Evolutionary conservation across 2,113 vertebrate genomes (phyloP), one percentile per base, ranked within the genome.

Genomic region (Ictidomys tridecemlineatus): DNA sequence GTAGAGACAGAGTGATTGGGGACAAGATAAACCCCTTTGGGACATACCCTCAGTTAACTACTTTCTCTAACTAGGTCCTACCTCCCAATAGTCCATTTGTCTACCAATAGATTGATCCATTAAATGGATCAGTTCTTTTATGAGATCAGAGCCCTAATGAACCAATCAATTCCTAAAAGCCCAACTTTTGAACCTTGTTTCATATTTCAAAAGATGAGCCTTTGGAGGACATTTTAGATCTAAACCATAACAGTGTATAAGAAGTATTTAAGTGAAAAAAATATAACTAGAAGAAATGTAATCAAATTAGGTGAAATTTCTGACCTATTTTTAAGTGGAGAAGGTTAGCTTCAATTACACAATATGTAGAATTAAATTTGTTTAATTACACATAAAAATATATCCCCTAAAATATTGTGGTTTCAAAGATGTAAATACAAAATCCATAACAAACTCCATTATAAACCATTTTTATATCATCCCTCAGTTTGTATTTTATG

Each of bases 381-480:
- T 92, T 82, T 90, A 80, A 65, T 65, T 94, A 70, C 80, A 79
- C 13, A 58, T 53, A 84, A 45, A 65, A 84, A 37, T 4, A 32
- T n/a, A 63, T 34, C 1, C 32, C 93, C 18, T 74, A 87, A 97
- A 78, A 82, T 83, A 39, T 32, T 53, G 18, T 24, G 87, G 26
- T 93, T 76, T 80, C 65, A 89, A 91, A 82, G n/a, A 70, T 63
- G 0, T 74, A 94, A 93, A 17, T 14, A 77, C 20, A 72, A 91
- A 95, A 85, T 34, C 3, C 24, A 56, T 76, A 51, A 32, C 74
- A 76, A 85, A 51, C 0, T 20, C 7, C 90, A 58, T 84, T 42
- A 89, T 53, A 80, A 67, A 34, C 28, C 37, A 96, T 51, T 65
- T 74, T 92, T 65, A 48, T 61, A 32, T 83, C 26, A 30, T 34